Base-by-base conservation (phyloP, 1,140 invertebrate genomes). In the Drosophila melanica region DNA sequence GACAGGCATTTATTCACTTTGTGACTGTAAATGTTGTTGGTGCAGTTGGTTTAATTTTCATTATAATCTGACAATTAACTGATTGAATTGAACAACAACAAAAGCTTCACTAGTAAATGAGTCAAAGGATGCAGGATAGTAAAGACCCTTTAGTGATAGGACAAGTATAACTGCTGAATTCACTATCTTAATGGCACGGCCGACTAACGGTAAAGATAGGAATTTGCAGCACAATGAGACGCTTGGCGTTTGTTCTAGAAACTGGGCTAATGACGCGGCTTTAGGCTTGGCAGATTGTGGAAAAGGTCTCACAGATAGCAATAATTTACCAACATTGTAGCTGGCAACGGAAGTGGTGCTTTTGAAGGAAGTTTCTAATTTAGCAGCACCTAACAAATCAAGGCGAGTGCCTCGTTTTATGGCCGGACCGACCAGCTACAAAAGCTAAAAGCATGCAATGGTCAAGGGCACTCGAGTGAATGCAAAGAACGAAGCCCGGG, bases 281-380 rank as follows among this genome's bases (percentile, higher is more conserved):
- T 16, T 16, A 44, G 35, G 18, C 18, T 6, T 30, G 9, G 20
- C 18, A 20, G 35, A 20, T 12, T 37, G 33, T n/a, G 18, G 35
- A 9, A 37, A 53, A 53, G 20, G 23, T 44, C 41, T 45, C 1
- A 10, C 23, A 7, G 55, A 58, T 35, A 33, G 41, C 55, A 47
- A 14, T 16, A 12, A 12, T 20, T 20, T 3, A 14, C n/a, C 20
- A 6, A 16, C n/a, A 33, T 10, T n/a, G 48, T 35, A 4, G 14
- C 12, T 20, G 6, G 18, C 53, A 27, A 16, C 55, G 55, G 41
- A 44, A n/a, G 55, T 45, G 6, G 55, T 45, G 23, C 55, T 58
- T 45, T 30, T 18, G 10, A 16, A 11, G 44, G 42, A 48, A 42
- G 54, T 35, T 33, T 35, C 33, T 4, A 37, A 41, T 57, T 57